phyloP scores from a whole-genome alignment of 2,113 vertebrate genomes.

The Cichladusa arquata region DNA sequence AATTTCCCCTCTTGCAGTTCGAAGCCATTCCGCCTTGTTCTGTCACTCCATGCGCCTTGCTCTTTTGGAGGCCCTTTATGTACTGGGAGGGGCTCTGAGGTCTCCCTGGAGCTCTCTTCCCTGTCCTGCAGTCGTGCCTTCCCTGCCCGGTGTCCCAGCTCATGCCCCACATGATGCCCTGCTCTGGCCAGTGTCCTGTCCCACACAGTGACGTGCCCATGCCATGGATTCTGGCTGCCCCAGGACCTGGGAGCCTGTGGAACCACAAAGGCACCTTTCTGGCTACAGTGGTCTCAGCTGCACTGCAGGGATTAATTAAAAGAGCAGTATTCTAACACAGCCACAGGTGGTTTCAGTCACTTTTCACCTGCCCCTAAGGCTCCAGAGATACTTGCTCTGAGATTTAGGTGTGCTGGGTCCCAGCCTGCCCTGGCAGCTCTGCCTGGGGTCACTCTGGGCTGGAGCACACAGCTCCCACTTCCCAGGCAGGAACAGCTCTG shows the following conservation, averaged over 20 bases:
- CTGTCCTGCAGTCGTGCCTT: background rate
- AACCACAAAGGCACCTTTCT: rapidly evolving
- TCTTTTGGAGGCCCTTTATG: background rate
- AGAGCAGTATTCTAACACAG: background rate
- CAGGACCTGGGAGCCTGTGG: rapidly evolving
- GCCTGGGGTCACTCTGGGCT: background rate
- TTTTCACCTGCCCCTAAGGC: background rate
- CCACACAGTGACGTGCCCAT: rapidly evolving
- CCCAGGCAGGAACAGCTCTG: background rate
- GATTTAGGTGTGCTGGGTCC: background rate
- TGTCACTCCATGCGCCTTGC: no score
- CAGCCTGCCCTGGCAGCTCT: background rate
- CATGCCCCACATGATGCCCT: rapidly evolving
- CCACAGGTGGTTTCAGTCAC: background rate
- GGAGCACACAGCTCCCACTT: background rate
- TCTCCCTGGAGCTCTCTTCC: background rate
- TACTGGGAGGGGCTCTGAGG: background rate
- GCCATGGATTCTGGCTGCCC: background rate
- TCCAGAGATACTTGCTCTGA: background rate
- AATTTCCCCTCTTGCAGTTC: background rate
- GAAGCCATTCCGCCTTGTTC: background rate
- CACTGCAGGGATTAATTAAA: background rate
- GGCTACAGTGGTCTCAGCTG: background rate
- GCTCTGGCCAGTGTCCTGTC: background rate
- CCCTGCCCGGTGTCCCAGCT: background rate